Evolutionary conservation across 2,113 vertebrate genomes (phyloP).

Genomic region (Galemys pyrenaicus): DNA sequence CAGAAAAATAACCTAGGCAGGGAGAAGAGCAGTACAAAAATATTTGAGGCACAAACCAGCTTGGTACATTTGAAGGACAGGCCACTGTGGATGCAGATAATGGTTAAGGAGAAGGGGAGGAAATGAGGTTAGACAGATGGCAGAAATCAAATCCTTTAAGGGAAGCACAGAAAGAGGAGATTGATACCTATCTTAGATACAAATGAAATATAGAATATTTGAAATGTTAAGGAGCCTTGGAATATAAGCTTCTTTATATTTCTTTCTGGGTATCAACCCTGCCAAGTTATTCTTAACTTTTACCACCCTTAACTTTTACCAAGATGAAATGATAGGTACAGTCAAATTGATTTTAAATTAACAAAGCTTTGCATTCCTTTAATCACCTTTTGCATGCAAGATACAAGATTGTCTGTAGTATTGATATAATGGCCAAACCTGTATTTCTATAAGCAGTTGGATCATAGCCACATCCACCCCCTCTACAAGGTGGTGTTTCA

Average conservation of each 20-base stretch:
- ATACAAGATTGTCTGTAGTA: neutral
- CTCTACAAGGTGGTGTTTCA: neutral
- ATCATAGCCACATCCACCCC: accelerated
- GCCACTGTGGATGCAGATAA: neutral
- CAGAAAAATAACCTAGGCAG: neutral
- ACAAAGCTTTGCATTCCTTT: neutral
- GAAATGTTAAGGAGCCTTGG: neutral
- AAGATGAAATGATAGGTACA: neutral
- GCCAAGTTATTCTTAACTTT: neutral
- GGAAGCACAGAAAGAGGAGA: neutral
- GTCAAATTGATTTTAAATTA: neutral
- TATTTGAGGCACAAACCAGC: neutral
- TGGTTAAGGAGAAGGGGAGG: neutral
- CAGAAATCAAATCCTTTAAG: neutral
- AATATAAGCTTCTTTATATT: neutral
- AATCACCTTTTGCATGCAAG: neutral
- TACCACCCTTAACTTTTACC: no score
- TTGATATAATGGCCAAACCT: neutral
- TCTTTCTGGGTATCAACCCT: neutral
- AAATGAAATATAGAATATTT: neutral
- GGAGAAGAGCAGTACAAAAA: neutral
- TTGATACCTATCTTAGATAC: neutral
- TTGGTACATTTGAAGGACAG: neutral
- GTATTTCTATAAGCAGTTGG: neutral
- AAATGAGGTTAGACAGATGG: neutral